Evolutionary conservation across 2,113 vertebrate species (phyloP).

Genomic region (Zosterops pallidus): DNA sequence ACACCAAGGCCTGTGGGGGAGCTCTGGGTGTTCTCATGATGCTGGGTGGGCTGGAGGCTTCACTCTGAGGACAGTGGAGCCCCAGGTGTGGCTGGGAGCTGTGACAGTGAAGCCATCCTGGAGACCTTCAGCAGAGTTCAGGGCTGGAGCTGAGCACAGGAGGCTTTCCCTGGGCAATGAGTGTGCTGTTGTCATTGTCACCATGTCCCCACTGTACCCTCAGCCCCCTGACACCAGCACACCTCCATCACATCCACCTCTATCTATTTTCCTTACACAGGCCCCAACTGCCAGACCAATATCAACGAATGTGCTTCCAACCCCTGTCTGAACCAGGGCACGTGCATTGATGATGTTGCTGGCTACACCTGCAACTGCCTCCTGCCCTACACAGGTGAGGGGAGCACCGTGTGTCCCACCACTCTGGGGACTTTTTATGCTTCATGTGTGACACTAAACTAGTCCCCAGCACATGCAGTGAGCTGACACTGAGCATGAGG

Average conservation of each 20-base stretch:
- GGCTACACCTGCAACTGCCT: slow-evolving; percentile 94
- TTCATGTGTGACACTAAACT: accelerated
- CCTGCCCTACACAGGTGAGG: slow-evolving; percentile 92
- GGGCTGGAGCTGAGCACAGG: background rate
- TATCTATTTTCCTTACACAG: slow-evolving; percentile 27
- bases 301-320: slow-evolving; percentile 97
- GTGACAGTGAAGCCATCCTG: background rate
- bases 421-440: background rate
- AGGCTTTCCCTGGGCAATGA: background rate
- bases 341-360: slow-evolving; percentile 90
- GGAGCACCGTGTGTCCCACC: background rate
- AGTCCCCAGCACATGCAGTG: accelerated
- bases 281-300: slow-evolving; percentile 95
- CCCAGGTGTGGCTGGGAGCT: background rate
- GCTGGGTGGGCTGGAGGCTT: background rate
- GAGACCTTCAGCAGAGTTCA: background rate
- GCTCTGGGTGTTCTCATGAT: background rate
- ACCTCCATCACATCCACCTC: background rate
- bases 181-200: background rate
- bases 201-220: accelerated
- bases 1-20: background rate
- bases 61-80: background rate
- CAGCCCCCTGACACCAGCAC: background rate
- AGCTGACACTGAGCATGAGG: background rate
- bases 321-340: slow-evolving; percentile 94